Conservation (phyloP, 2,888 invertebrate genomes). For the Drosophila paramelanica region DNA sequence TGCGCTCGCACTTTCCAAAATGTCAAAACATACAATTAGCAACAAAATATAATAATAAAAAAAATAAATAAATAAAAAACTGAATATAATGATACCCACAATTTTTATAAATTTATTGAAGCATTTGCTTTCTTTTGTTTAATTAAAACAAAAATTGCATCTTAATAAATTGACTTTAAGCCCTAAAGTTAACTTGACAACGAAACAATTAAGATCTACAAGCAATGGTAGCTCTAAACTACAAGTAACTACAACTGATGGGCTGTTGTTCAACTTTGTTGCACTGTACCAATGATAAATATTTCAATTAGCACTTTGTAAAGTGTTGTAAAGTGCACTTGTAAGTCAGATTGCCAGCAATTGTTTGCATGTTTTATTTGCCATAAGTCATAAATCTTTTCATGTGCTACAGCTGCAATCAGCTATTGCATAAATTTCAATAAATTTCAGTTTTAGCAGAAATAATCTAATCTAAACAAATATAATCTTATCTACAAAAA, state of each 20-base stretch:
- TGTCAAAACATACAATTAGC: conserved; percentile 66
- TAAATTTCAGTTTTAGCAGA: not conserved
- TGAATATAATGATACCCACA: not conserved
- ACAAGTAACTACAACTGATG: conserved; percentile 4
- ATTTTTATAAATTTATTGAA: conserved; percentile 12
- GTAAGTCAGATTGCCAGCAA: conserved; percentile 18
- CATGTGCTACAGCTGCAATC: not conserved
- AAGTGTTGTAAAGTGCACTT: conserved; percentile 24
- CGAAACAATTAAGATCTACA: conserved; percentile 5
- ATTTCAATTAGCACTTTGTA: conserved; percentile 16
- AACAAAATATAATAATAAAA: conserved; percentile 16
- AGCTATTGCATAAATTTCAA: not conserved
- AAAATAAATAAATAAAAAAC: conserved; percentile 1
- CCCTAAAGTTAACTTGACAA: conserved; percentile 23
- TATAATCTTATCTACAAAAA: not conserved
- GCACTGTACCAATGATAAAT: conserved; percentile 32
- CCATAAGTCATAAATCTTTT: conserved; percentile 1
- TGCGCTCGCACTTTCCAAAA: conserved; percentile 72
- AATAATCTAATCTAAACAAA: not conserved
- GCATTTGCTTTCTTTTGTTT: conserved; percentile 29
- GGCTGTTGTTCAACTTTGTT: conserved; percentile 24
- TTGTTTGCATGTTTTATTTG: conserved; percentile 4
- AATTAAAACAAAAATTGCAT: not conserved
- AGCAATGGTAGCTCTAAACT: not conserved
- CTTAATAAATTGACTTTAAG: conserved; percentile 1